These are phyloP conservation scores for Silvanus unidentatus DNA, from an alignment of 2,888 invertebrate species.

Conservation along the genomic window DNA sequence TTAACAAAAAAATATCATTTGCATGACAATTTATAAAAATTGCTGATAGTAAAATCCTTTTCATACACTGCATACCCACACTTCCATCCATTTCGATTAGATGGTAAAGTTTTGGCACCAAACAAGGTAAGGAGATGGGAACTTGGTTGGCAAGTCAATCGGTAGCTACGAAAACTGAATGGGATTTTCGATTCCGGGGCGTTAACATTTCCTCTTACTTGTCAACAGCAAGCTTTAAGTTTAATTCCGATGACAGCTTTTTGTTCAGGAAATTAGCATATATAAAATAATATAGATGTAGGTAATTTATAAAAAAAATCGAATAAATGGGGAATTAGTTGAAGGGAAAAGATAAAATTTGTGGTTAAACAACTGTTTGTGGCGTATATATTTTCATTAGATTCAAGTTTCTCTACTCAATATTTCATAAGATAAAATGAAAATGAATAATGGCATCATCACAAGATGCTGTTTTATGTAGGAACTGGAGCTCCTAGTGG, in stretches of 20 bases:
- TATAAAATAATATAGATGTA: not conserved
- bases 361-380: constrained; percentile 27
- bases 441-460: constrained; percentile 28
- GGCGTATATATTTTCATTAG: constrained; percentile 28
- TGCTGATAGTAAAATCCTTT: too few relatives aligned
- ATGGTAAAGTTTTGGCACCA: too few relatives aligned
- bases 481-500: constrained; percentile 14
- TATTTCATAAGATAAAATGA: constrained; percentile 31
- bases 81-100: too few relatives aligned
- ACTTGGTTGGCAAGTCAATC: constrained; percentile 4
- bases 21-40: too few relatives aligned
- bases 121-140: too few relatives aligned
- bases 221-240: constrained; percentile 3
- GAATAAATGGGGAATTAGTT: not conserved
- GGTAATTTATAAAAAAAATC: not conserved
- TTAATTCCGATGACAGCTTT: constrained; percentile 1
- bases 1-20: too few relatives aligned
- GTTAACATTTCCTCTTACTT: constrained; percentile 5
- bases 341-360: too few relatives aligned
- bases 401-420: constrained; percentile 24
- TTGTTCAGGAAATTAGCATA: constrained; percentile 5
- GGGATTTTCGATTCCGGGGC: constrained; percentile 5
- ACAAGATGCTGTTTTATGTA: constrained; percentile 10
- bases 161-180: constrained; percentile 1
- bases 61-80: too few relatives aligned